Conservation (phyloP, 2,113 vertebrate species). For the Mola mola region DNA sequence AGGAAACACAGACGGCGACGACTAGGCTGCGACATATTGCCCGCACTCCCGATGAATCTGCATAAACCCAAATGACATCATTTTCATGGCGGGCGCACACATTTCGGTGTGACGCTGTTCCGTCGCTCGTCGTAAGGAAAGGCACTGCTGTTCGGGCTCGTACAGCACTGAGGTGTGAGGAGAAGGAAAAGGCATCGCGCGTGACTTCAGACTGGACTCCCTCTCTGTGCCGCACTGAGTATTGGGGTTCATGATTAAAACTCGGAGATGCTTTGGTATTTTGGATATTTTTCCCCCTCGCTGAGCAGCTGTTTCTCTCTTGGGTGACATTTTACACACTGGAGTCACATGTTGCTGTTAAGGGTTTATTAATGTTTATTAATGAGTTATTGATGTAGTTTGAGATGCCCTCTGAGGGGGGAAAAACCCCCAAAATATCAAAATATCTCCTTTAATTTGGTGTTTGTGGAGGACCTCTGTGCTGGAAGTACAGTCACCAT, state of each 20-base stretch:
- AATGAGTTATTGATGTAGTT: too few species aligned
- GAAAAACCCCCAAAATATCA: conserved; percentile 25
- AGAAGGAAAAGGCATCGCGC: conserved; percentile 86
- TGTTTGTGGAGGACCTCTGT: conserved; percentile 41
- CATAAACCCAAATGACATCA: conserved; percentile 22
- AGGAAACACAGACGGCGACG: conserved; percentile 14
- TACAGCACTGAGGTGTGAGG: conserved; percentile 92
- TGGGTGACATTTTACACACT: background rate
- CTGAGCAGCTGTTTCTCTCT: conserved; percentile 23
- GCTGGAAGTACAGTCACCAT: conserved; percentile 49
- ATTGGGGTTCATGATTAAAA: conserved; percentile 55
- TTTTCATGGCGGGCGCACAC: too few species aligned
- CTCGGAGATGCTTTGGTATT: conserved; percentile 56
- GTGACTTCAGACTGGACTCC: background rate
- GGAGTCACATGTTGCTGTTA: too few species aligned
- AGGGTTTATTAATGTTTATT: too few species aligned
- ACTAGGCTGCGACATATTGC: too few species aligned
- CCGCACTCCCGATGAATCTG: conserved; percentile 18
- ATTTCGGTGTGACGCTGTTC: conserved; percentile 63
- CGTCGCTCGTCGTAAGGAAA: conserved; percentile 89
- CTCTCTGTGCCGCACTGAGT: background rate
- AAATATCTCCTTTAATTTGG: conserved; percentile 39
- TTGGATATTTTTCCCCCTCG: conserved; percentile 44
- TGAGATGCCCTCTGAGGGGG: conserved; percentile 11
- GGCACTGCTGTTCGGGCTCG: conserved; percentile 90